Percentiles rank a stretch among this genome's conserved stretches.
Evolutionary conservation across 2,888 invertebrate species (phyloP).

Genomic region (Harmothoe impar): DNA sequence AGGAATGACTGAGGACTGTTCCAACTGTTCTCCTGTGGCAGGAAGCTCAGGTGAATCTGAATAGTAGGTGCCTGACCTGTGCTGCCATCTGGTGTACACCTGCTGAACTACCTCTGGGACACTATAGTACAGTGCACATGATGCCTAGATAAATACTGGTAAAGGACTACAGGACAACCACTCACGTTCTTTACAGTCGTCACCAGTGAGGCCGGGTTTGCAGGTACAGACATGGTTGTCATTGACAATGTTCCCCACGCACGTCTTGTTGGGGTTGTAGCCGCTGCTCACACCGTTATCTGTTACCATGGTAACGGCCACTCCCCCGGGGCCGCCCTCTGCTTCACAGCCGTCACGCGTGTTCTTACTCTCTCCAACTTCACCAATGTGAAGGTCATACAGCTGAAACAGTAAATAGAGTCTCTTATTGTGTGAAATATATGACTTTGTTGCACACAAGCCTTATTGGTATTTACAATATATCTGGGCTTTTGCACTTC

Average conservation of each 20-base stretch:
- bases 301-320: conserved; percentile 88
- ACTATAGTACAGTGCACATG: too few relatives aligned
- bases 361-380: conserved; percentile 89
- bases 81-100: too few relatives aligned
- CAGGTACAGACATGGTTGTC: conserved; percentile 90
- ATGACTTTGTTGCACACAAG: too few relatives aligned
- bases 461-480: too few relatives aligned
- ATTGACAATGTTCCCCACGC: conserved; percentile 89
- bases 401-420: conserved; percentile 84
- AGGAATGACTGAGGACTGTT: too few relatives aligned
- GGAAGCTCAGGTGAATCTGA: too few relatives aligned
- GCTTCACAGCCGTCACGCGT: conserved; percentile 91
- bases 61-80: too few relatives aligned
- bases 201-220: conserved; percentile 96
- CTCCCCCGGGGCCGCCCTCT: conserved; percentile 86
- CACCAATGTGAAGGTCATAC: conserved; percentile 92
- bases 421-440: not conserved
- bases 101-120: too few relatives aligned
- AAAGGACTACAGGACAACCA: too few relatives aligned
- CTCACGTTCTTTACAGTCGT: conserved; percentile 82
- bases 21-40: too few relatives aligned
- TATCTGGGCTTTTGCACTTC: too few relatives aligned
- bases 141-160: too few relatives aligned
- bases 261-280: conserved; percentile 87
- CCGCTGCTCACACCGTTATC: conserved; percentile 87